Conservation (phyloP, 2,113 vertebrate genomes). For the Paramormyrops kingsleyae region DNA sequence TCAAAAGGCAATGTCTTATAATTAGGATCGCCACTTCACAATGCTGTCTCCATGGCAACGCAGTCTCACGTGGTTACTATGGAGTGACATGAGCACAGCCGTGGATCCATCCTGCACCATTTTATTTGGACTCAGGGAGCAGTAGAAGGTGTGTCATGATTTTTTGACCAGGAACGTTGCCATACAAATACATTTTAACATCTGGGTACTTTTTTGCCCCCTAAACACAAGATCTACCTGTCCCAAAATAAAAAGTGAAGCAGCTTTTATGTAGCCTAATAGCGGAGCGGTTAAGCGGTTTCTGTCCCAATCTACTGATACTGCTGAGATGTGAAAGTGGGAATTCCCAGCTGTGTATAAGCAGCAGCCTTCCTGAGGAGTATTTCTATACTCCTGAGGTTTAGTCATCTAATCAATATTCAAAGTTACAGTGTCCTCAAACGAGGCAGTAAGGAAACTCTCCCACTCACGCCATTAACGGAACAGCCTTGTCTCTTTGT, state of each 20-base stretch:
- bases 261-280: neutral
- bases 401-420: neutral
- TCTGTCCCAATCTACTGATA: neutral
- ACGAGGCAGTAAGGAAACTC: neutral
- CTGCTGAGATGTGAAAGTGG: neutral
- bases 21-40: constrained; percentile 7
- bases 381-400: neutral
- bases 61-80: constrained; percentile 12
- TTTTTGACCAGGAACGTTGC: neutral
- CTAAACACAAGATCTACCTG: neutral
- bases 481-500: neutral
- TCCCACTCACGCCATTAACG: neutral
- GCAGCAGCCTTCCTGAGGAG: neutral
- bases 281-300: neutral
- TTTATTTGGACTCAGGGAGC: neutral
- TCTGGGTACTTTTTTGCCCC: neutral
- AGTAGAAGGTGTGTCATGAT: neutral
- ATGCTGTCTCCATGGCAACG: constrained; percentile 20
- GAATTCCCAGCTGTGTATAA: neutral
- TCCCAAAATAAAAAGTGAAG: neutral
- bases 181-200: neutral
- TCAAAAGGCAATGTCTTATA: constrained; percentile 7
- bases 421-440: neutral
- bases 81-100: neutral
- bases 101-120: neutral